phyloP scores from a whole-genome alignment of 2,888 invertebrate genomes.

The Leptarthrus brevirostris region DNA sequence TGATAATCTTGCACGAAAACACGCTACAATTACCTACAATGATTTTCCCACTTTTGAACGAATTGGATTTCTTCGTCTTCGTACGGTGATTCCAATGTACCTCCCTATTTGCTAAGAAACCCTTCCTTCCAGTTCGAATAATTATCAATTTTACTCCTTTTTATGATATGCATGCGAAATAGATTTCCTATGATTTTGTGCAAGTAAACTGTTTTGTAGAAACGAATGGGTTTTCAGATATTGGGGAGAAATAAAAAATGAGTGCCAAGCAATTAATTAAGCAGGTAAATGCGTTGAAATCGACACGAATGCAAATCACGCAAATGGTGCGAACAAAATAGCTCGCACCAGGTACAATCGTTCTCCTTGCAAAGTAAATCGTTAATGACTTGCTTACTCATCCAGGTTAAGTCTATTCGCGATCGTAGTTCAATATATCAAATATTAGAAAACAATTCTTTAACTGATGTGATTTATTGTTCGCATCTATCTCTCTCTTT shows the following conservation, averaged over 20 bases:
- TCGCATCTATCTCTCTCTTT: too few relatives aligned
- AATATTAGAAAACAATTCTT: too few relatives aligned
- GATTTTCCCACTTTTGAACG: too few relatives aligned
- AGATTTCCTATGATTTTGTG: neutral
- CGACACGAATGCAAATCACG: slow-evolving; percentile 49
- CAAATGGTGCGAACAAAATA: slow-evolving; percentile 37
- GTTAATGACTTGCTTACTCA: slow-evolving; percentile 22
- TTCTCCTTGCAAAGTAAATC: slow-evolving; percentile 32
- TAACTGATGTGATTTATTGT: too few relatives aligned
- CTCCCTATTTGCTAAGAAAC: too few relatives aligned
- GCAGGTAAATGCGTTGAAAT: slow-evolving; percentile 45
- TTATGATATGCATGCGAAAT: neutral
- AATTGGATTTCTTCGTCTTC: too few relatives aligned
- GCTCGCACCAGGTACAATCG: slow-evolving; percentile 45
- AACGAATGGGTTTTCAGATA: neutral
- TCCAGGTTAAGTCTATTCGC: neutral
- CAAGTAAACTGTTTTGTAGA: neutral
- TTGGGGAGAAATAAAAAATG: slow-evolving; percentile 16
- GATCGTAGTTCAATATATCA: too few relatives aligned
- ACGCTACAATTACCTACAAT: too few relatives aligned
- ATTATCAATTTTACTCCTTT: neutral
- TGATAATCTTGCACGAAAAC: too few relatives aligned
- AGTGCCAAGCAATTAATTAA: slow-evolving; percentile 44
- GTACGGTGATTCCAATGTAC: too few relatives aligned
- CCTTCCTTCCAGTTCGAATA: too few relatives aligned